Evolutionary conservation across 2,888 invertebrate species (phyloP), one percentile per base, ranked within the genome.

Genomic region (Callyntrura guangdongensis): DNA sequence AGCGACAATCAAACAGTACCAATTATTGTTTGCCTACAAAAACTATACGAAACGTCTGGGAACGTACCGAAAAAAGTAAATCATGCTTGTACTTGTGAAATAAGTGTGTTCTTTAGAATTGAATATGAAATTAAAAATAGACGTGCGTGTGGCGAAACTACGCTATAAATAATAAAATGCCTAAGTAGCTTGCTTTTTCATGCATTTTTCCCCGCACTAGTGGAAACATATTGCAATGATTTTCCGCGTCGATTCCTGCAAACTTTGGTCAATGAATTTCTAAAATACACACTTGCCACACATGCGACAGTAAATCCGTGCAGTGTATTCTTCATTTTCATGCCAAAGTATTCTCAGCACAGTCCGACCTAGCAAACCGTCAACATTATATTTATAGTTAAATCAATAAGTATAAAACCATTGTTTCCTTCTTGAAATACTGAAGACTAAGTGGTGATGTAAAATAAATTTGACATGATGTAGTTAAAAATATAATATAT

Each of bases 161-260:
- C 27, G 36, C 53, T 14, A 49, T 49, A 81, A 81, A 74, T 20
- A 85, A 72, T 85, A 20, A 83, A 83, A n/a, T n/a, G n/a, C n/a
- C n/a, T 12, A 47, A 36, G 56, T 59, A 59, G 14, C 20, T 59
- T 56, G 25, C 81, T n/a, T 14, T 59, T 36, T 59, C 59, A 56
- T 59, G 36, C 47, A 72, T 17, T 49, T 49, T 53, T 20, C 45
- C 36, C 12, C 36, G 6, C 17, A 69, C 4, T 12, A 25, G n/a
- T 5, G 47, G 47, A 53, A 59, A 12, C 56, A 81, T 77, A 90
- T 91, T 83, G 86, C 86, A 82, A 59, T 72, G 82, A 92, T 90
- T 92, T 92, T 91, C 84, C 61, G 89, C 92, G 89, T 92, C 92
- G 90, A 79, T 87, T 72, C 36, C 36, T 36, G 11, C 74, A 25